Percentiles rank a stretch among this genome's conserved stretches.
Conservation (phyloP, 2,888 invertebrate genomes). For the Ormyrus pomaceus region DNA sequence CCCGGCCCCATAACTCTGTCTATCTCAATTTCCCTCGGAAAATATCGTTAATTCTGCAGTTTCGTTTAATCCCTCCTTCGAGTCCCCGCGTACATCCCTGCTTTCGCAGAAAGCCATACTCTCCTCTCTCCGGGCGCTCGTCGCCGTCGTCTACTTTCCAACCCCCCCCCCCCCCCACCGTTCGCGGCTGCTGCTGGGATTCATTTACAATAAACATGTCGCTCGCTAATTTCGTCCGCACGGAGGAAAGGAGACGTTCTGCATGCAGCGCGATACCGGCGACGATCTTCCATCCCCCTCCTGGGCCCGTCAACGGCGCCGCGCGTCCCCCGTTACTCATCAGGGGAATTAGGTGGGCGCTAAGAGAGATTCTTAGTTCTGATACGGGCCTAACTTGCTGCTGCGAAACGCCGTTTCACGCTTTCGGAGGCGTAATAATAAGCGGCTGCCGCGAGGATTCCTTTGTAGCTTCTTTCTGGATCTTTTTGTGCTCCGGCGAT, state of each 20-base stretch:
- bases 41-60: constrained; percentile 43
- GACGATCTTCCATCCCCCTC: constrained; percentile 1
- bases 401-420: constrained; percentile 14
- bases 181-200: constrained; percentile 65
- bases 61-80: constrained; percentile 46
- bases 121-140: constrained; percentile 24
- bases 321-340: constrained; percentile 24
- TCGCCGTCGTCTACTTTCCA: constrained; percentile 35
- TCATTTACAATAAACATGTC: constrained; percentile 76
- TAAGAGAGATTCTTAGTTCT: constrained; percentile 24
- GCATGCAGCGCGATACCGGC: constrained; percentile 26
- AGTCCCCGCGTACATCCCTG: constrained; percentile 18
- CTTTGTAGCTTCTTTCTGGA: too few relatives aligned
- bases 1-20: constrained; percentile 25
- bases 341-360: constrained; percentile 41
- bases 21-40: constrained; percentile 43
- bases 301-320: not conserved
- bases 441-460: too few relatives aligned
- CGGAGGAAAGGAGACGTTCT: constrained; percentile 47
- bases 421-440: not conserved
- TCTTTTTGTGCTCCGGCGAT: too few relatives aligned
- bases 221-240: constrained; percentile 70
- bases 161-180: not conserved
- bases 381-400: constrained; percentile 4
- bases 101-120: constrained; percentile 11